Conservation (phyloP, 2,113 vertebrate genomes). For the Arizona elegans region DNA sequence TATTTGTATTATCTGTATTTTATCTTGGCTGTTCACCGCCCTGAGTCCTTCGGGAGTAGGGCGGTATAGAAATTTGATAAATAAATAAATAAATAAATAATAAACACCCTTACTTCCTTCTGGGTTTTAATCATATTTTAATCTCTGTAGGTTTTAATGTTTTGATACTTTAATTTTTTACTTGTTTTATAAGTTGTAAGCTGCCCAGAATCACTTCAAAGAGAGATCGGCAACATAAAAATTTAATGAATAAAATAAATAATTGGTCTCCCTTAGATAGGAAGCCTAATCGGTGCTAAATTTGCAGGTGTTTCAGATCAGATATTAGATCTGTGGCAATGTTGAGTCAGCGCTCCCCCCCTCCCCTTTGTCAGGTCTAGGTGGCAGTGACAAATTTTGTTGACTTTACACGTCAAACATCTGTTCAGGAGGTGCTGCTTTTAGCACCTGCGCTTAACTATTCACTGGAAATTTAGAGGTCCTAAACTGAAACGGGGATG, state of each 20-base stretch:
- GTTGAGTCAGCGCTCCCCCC: no score
- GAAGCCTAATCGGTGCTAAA: not conserved
- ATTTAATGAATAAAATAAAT: not conserved
- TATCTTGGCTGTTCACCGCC: no score
- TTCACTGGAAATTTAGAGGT: no score
- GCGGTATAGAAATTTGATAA: no score
- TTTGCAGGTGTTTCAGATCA: not conserved
- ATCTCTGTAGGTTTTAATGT: not conserved
- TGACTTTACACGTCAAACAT: not conserved
- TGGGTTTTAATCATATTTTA: not conserved
- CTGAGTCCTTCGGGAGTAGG: no score
- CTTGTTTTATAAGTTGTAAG: not conserved
- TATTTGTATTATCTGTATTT: no score
- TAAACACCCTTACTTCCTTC: not conserved
- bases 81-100: no score
- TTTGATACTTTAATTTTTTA: not conserved
- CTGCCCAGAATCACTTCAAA: not conserved
- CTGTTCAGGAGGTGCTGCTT: not conserved
- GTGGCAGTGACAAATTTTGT: no score
- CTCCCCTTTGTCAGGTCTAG: not conserved
- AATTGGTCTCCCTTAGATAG: no score
- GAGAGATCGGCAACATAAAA: not conserved
- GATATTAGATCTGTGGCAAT: not conserved
- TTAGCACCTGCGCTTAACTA: not conserved
- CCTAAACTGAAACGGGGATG: accelerated